These are phyloP conservation scores for Lymantria dispar DNA, from an alignment of 2,888 invertebrate species.

Conservation along the genomic window DNA sequence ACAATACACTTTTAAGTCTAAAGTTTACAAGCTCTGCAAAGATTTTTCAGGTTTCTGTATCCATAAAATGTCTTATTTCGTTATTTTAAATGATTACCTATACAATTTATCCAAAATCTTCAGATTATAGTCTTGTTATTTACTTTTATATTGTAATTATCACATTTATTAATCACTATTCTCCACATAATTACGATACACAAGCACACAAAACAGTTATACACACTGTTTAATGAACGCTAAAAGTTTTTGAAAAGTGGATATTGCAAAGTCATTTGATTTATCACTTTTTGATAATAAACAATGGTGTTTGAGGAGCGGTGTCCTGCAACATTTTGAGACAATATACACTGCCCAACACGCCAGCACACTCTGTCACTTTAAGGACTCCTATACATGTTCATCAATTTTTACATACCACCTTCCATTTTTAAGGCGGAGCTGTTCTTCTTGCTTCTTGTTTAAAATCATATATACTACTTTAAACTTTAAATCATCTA, in stretches of 20 bases:
- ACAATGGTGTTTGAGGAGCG: conserved; percentile 67
- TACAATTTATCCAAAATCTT: neutral
- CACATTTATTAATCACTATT: conserved; percentile 27
- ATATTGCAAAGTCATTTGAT: conserved; percentile 77
- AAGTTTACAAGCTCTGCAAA: no score
- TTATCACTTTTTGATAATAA: conserved; percentile 80
- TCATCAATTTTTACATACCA: conserved; percentile 83
- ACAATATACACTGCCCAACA: conserved; percentile 81
- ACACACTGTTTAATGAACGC: conserved; percentile 40
- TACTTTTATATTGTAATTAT: conserved; percentile 19
- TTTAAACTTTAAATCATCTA: conserved; percentile 5
- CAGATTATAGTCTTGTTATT: conserved; percentile 16
- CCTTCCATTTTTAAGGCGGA: conserved; percentile 83
- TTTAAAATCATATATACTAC: conserved; percentile 21
- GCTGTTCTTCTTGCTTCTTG: conserved; percentile 71
- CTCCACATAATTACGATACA: conserved; percentile 15
- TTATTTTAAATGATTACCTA: neutral
- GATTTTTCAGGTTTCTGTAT: no score
- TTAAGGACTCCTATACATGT: conserved; percentile 81
- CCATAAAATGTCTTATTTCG: no score
- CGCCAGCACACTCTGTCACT: conserved; percentile 82
- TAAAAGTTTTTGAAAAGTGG: conserved; percentile 45
- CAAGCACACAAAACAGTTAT: conserved; percentile 34
- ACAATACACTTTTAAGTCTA: no score
- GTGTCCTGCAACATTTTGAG: conserved; percentile 75